phyloP scores from a whole-genome alignment of 2,888 invertebrate genomes.

The Aphidoletes aphidimyza region DNA sequence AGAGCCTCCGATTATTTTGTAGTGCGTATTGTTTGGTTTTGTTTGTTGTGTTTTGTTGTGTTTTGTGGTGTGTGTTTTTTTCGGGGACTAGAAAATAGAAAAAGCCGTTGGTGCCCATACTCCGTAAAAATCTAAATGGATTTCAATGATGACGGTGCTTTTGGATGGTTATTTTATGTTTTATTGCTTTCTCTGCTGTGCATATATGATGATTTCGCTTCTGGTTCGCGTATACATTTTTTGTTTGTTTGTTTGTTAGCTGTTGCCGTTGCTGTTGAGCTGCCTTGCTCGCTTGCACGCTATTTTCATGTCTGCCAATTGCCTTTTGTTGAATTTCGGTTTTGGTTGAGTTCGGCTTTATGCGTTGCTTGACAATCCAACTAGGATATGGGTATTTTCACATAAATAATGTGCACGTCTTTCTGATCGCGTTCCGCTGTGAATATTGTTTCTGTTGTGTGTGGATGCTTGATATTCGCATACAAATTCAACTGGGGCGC shows the following conservation, averaged over 20 bases:
- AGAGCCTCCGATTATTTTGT: not conserved
- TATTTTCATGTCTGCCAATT: no score
- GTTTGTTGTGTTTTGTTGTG: not conserved
- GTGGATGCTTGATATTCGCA: no score
- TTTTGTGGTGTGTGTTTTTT: not conserved
- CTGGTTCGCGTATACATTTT: not conserved
- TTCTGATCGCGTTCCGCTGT: not conserved
- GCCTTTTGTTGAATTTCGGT: not conserved
- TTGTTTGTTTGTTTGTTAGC: not conserved
- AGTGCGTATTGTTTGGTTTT: no score
- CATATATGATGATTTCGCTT: conserved; percentile 45
- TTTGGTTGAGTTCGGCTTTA: not conserved
- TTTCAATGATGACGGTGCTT: conserved; percentile 48
- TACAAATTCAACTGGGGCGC: conserved; percentile 7
- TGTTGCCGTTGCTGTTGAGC: no score
- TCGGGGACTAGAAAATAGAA: not conserved
- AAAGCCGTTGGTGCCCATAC: not conserved
- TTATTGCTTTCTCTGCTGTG: conserved; percentile 26
- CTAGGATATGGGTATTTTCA: not conserved
- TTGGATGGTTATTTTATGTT: conserved; percentile 43
- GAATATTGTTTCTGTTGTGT: not conserved
- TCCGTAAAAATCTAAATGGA: conserved; percentile 37
- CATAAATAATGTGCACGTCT: conserved; percentile 53
- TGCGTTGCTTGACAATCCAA: conserved; percentile 24
- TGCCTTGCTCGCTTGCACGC: no score